Base-by-base conservation (phyloP, 2,113 vertebrate species). In the Echinops telfairi region DNA sequence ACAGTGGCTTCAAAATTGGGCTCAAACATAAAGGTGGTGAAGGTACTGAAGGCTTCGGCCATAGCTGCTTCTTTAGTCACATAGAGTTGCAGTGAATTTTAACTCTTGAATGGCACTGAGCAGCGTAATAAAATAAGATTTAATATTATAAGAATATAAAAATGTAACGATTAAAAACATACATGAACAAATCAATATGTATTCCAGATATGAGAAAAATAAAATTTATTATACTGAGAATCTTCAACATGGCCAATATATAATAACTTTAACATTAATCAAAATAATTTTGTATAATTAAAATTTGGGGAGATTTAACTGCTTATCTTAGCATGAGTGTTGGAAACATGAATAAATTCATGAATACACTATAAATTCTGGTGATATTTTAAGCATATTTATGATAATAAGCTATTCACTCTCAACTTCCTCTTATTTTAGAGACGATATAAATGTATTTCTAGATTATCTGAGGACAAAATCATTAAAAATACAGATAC, bases 371-470 rank as follows among this genome's bases (percentile, higher is more conserved):
- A 85, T 90, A 95, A 96, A 93, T 95, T 94, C 89, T 81, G 81
- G 87, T 58, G 86, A n/a, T 96, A 96, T 97, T 96, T 97, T 92
- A 94, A 89, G 92, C 91, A 78, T 91, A 92, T 95, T 96, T 94
- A 94, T 96, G 91, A 93, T 96, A 96, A 96, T 91, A 95, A 93
- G 91, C 92, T 91, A 91, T 82, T 93, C 89, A 94, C 81, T 57
- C 83, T 93, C 77, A 89, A 89, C 89, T 94, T 95, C 94, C 57
- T 90, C 57, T 92, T 93, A 93, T 66, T 95, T 96, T 80, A 86
- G 77, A 76, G 40, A 82, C 2, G 38, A 75, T 82, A 23, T 79
- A 96, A 97, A 94, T 96, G 94, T 95, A 81, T 70, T 95, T 47
- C 17, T 38, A 85, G 82, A 89, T 94, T 64, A 73, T 73, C 60